Evolutionary conservation across 2,888 invertebrate genomes (phyloP).

Genomic region (Omphaloscelis lunosa): DNA sequence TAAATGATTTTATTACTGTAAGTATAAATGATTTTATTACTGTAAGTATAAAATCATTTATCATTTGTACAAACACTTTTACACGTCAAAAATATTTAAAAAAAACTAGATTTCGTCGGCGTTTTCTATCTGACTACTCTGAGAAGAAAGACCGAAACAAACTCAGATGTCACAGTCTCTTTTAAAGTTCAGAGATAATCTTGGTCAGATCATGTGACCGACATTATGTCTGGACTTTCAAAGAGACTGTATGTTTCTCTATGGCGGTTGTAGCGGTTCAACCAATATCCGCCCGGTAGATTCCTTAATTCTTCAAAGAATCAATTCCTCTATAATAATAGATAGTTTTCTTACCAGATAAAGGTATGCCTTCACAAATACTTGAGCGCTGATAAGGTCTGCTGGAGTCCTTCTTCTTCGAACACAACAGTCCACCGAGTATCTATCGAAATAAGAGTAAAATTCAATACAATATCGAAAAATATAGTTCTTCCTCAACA

Average conservation of each 20-base stretch:
- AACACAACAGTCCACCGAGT: constrained; percentile 71
- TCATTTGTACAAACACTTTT: too few relatives aligned
- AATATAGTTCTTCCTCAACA: not conserved
- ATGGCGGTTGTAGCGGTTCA: not conserved
- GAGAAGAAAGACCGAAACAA: too few relatives aligned
- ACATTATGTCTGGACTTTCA: too few relatives aligned
- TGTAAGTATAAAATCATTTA: too few relatives aligned
- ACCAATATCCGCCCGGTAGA: not conserved
- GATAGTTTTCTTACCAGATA: constrained; percentile 73
- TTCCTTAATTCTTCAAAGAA: not conserved
- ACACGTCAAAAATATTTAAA: too few relatives aligned
- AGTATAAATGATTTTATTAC: too few relatives aligned
- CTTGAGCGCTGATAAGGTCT: constrained; percentile 76
- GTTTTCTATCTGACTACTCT: too few relatives aligned
- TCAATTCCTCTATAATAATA: not conserved
- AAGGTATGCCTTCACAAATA: constrained; percentile 76
- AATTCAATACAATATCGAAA: not conserved
- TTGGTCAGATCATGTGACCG: too few relatives aligned
- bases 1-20: too few relatives aligned
- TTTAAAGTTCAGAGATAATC: too few relatives aligned
- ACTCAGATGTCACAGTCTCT: too few relatives aligned
- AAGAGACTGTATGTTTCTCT: not conserved
- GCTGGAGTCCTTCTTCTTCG: constrained; percentile 68
- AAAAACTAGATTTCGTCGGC: too few relatives aligned
- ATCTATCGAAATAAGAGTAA: constrained; percentile 68